Evolutionary conservation across 2,113 vertebrate species (phyloP).

Genomic region (Grammomys surdaster): DNA sequence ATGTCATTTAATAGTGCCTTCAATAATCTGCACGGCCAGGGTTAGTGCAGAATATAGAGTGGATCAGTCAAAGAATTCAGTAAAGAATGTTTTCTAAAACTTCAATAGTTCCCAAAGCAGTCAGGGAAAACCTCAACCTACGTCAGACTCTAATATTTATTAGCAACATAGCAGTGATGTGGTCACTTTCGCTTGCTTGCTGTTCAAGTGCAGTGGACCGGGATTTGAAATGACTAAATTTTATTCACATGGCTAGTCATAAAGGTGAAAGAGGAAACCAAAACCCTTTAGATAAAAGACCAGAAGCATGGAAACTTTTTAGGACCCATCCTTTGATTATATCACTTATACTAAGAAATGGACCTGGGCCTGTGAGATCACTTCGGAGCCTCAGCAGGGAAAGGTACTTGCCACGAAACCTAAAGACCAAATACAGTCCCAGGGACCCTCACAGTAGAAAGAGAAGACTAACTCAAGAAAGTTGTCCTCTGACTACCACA

Average conservation of each 20-base stretch:
- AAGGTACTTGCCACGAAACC: background rate
- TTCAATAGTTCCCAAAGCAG: slow-evolving; percentile 75
- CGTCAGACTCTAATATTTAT: slow-evolving; percentile 88
- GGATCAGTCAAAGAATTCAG: slow-evolving; percentile 71
- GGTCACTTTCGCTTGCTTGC: slow-evolving; percentile 84
- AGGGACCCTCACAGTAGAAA: background rate
- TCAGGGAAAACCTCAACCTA: slow-evolving; percentile 83
- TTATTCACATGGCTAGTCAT: slow-evolving; percentile 62
- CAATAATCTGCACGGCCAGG: slow-evolving; percentile 57
- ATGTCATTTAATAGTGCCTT: slow-evolving; percentile 29
- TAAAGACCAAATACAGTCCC: background rate
- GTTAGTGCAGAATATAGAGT: slow-evolving; percentile 22
- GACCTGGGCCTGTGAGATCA: background rate
- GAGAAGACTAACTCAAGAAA: background rate
- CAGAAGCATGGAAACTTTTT: background rate
- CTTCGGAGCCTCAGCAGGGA: background rate
- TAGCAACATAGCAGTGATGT: slow-evolving; percentile 81
- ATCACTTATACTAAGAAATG: background rate
- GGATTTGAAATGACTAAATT: slow-evolving; percentile 78
- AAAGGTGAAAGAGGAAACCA: slow-evolving; percentile 69
- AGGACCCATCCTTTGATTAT: background rate
- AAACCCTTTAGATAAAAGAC: slow-evolving; percentile 45
- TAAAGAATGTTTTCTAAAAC: slow-evolving; percentile 77
- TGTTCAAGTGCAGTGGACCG: slow-evolving; percentile 81
- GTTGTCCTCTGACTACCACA: background rate